Evolutionary conservation across 1,140 invertebrate species (phyloP).

Genomic region (Nymphalis io): DNA sequence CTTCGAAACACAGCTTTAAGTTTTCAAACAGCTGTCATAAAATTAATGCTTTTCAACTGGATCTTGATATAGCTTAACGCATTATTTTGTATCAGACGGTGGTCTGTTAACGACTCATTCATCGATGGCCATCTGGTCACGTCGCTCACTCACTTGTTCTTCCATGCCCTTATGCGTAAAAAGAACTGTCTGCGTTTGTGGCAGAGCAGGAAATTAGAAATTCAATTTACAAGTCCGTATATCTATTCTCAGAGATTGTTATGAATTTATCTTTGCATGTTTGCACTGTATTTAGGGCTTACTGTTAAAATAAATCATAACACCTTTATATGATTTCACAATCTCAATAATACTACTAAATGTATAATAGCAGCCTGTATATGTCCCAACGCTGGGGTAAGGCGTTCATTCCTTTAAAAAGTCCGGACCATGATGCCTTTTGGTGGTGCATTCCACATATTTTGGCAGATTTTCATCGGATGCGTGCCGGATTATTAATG

Average conservation of each 20-base stretch:
- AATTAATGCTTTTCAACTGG: constrained; percentile 11
- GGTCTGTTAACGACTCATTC: constrained; percentile 64
- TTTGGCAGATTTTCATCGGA: too few species aligned
- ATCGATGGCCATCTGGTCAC: constrained; percentile 58
- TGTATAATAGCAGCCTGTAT: background rate
- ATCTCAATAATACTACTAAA: background rate
- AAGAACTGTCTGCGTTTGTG: constrained; percentile 31
- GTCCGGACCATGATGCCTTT: too few species aligned
- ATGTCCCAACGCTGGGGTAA: background rate
- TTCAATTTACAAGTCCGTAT: constrained; percentile 33
- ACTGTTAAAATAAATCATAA: too few species aligned
- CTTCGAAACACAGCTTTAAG: background rate
- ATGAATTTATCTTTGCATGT: constrained; percentile 27
- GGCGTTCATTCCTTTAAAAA: too few species aligned
- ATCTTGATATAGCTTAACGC: constrained; percentile 10
- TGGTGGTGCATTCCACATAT: too few species aligned
- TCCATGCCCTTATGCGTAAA: constrained; percentile 31
- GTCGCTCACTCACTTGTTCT: constrained; percentile 37
- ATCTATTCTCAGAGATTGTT: constrained; percentile 23
- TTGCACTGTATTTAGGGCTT: constrained; percentile 6
- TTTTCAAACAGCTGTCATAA: constrained; percentile 20
- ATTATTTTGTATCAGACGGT: constrained; percentile 26
- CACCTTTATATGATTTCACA: too few species aligned
- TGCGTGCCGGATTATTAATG: too few species aligned
- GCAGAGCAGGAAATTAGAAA: constrained; percentile 31